Evolutionary conservation across 2,113 vertebrate genomes (phyloP).

Genomic region (Mesoclemmys tuberculata): DNA sequence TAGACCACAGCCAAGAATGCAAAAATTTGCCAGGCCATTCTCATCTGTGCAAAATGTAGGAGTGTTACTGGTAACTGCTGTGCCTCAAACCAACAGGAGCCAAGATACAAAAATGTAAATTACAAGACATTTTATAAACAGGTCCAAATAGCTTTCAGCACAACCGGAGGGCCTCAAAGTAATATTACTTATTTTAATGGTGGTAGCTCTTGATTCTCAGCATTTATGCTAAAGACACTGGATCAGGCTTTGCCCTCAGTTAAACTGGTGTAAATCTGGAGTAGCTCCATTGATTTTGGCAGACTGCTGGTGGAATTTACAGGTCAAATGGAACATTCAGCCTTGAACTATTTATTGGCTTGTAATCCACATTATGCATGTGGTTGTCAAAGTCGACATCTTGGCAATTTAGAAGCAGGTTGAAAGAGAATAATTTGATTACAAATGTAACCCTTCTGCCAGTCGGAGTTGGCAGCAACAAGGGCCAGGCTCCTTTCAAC

Average conservation of each 20-base stretch:
- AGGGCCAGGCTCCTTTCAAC: too few species aligned
- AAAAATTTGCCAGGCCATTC: background rate
- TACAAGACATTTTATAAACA: background rate
- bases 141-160: slow-evolving; percentile 6
- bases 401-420: background rate
- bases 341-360: slow-evolving; percentile 18
- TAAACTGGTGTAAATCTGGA: slow-evolving; percentile 26
- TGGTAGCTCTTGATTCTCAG: slow-evolving; percentile 32
- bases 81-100: background rate
- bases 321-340: slow-evolving; percentile 26
- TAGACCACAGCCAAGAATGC: background rate
- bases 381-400: background rate
- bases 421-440: background rate
- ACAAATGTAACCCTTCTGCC: background rate
- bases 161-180: slow-evolving; percentile 23
- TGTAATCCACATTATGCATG: background rate
- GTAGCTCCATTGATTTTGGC: slow-evolving; percentile 17
- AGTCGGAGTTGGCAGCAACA: too few species aligned
- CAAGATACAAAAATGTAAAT: background rate
- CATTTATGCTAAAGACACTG: slow-evolving; percentile 34
- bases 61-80: background rate
- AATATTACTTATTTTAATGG: slow-evolving; percentile 28
- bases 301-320: slow-evolving; percentile 39
- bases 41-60: background rate
- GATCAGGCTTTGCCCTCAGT: slow-evolving; percentile 16